Percentiles rank a stretch among this genome's conserved stretches.
These are phyloP conservation scores for Elgaria multicarinata DNA, from an alignment of 2,113 vertebrate species.

Conservation along the genomic window DNA sequence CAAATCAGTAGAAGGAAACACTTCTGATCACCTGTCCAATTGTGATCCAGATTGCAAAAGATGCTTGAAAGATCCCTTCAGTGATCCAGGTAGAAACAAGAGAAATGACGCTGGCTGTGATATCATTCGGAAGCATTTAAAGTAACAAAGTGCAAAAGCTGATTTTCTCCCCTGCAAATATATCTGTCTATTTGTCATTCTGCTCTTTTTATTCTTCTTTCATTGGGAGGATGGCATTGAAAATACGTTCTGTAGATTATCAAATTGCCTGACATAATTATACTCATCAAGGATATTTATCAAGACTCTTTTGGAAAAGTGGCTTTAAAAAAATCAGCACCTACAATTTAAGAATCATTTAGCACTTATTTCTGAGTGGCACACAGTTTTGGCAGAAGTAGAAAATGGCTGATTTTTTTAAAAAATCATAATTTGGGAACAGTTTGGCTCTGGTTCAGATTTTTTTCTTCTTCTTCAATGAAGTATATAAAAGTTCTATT, in stretches of 20 bases:
- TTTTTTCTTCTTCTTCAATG: conserved; percentile 56
- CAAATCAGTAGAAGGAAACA: not conserved
- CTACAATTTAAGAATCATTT: conserved; percentile 31
- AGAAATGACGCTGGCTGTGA: conserved; percentile 49
- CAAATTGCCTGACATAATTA: not conserved
- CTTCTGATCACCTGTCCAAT: not conserved
- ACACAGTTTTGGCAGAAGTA: conserved; percentile 54
- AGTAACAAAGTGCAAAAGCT: conserved; percentile 59
- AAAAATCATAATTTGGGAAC: conserved; percentile 34
- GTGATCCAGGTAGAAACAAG: conserved; percentile 18
- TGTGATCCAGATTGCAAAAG: not conserved
- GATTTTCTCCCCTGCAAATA: conserved; percentile 52
- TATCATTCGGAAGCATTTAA: conserved; percentile 67
- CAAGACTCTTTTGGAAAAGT: not conserved
- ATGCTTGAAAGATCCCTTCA: not conserved
- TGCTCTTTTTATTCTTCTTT: not conserved
- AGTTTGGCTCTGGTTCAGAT: conserved; percentile 54
- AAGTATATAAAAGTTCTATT: conserved; percentile 69
- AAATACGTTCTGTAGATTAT: conserved; percentile 21
- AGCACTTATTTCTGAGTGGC: conserved; percentile 67
- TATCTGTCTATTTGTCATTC: not conserved
- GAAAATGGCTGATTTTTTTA: conserved; percentile 58
- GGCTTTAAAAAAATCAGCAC: not conserved
- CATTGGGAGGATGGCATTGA: not conserved
- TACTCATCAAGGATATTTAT: not conserved